Evolutionary conservation across 1,140 invertebrate genomes (phyloP).

Genomic region (Polyergus mexicanus): DNA sequence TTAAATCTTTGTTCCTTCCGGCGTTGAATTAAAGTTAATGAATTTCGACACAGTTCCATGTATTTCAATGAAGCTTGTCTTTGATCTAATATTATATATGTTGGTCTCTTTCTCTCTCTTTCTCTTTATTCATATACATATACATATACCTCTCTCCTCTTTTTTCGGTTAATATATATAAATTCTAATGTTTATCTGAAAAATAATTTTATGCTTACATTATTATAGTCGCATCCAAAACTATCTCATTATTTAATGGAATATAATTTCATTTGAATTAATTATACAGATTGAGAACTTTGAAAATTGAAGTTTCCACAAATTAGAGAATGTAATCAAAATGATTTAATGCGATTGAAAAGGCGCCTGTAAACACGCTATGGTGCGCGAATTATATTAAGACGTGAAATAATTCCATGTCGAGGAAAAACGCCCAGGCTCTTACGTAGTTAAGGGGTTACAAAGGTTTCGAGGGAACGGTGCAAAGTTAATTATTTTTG

Average conservation of each 20-base stretch:
- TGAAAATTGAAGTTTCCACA: not conserved
- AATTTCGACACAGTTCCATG: constrained; percentile 14
- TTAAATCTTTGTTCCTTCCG: constrained; percentile 32
- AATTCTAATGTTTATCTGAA: constrained; percentile 4
- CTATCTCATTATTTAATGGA: not conserved
- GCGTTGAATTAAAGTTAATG: constrained; percentile 50
- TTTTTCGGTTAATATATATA: not conserved
- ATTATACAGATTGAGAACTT: not conserved
- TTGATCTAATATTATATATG: not conserved
- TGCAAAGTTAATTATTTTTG: constrained; percentile 60
- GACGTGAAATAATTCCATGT: constrained; percentile 33
- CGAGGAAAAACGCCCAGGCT: not conserved
- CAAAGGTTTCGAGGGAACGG: constrained; percentile 56
- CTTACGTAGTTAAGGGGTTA: constrained; percentile 56
- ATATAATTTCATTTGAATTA: not conserved
- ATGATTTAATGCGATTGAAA: constrained; percentile 23
- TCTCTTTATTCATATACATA: not conserved
- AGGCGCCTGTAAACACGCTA: not conserved
- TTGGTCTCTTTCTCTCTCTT: too few relatives aligned
- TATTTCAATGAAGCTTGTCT: not conserved
- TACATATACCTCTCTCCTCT: too few relatives aligned
- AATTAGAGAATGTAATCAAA: not conserved
- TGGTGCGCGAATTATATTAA: constrained; percentile 32
- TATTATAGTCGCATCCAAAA: not conserved
- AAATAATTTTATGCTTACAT: not conserved